Percentiles rank a stretch among this genome's conserved stretches.
Evolutionary conservation across 2,888 invertebrate species (phyloP).

Genomic region (Cynaeus angustus): DNA sequence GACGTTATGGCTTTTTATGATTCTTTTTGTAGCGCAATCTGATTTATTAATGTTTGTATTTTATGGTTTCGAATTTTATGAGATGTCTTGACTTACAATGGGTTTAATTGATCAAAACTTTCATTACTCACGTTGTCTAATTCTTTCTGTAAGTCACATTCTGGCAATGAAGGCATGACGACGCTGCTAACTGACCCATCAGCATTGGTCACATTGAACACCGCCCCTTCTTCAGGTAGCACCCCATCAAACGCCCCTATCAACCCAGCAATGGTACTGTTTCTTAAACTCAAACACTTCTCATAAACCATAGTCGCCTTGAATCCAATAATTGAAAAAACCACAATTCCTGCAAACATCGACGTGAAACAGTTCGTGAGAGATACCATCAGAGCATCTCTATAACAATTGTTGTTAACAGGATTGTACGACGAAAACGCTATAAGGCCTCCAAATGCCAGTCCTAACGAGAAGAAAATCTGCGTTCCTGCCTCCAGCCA

Average conservation of each 20-base stretch:
- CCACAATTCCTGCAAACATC: conserved; percentile 97
- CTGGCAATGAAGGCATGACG: conserved; percentile 80
- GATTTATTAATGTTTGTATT: too few species aligned
- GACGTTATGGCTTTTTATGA: background rate
- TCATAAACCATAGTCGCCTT: conserved; percentile 91
- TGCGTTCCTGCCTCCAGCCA: conserved; percentile 99
- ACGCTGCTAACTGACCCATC: conserved; percentile 75
- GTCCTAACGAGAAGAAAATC: conserved; percentile 96
- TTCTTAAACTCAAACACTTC: conserved; percentile 80
- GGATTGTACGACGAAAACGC: conserved; percentile 98
- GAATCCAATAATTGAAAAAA: conserved; percentile 96
- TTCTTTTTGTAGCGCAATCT: background rate
- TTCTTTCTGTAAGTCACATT: conserved; percentile 89
- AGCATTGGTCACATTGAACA: conserved; percentile 72
- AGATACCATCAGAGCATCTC: conserved; percentile 94
- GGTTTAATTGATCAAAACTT: too few species aligned
- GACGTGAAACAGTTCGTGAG: conserved; percentile 95
- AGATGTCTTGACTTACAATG: too few species aligned
- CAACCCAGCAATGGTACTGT: conserved; percentile 75
- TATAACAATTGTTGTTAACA: conserved; percentile 95
- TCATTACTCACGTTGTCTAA: conserved; percentile 90
- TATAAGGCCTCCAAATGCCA: conserved; percentile 96
- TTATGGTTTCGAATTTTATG: too few species aligned
- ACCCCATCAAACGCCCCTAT: conserved; percentile 72
- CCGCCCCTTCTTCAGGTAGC: conserved; percentile 76